Base-by-base conservation (phyloP, 1,140 invertebrate genomes). In the Brachionus asplanchnoidis region DNA sequence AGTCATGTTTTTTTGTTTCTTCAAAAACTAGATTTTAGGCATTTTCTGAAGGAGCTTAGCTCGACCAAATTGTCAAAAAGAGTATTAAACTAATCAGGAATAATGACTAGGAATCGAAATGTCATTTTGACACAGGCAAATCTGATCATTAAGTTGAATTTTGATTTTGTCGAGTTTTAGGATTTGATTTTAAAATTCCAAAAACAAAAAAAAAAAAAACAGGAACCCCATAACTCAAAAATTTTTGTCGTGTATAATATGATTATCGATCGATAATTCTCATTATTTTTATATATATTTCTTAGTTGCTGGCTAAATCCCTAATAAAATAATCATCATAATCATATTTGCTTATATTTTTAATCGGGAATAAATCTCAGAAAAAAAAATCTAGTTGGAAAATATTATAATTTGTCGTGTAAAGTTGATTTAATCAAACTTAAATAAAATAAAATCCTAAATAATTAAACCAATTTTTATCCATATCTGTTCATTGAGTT, bases 291-390 rank as follows among this genome's bases (percentile, higher is more conserved):
- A 50, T 77, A 26, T 77, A 77, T 77, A 50, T 50, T 77, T 77
- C 20, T 73, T 40, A 36, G 68, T 73, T 73, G 68, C 42, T 73
- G 68, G 68, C 68, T 77, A 77, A 77, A 77, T 77, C 73, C 73
- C 32, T 77, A 77, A 77, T 77, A 77, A 77, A 77, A 77, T 77
- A 77, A 77, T 77, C 73, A 77, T 44, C 73, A 77, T 77, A 77
- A 77, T 77, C 73, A 77, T 77, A 32, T 77, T 77, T 77, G 46
- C 73, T 77, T 44, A 77, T 46, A 42, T 68, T 73, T 73, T 73
- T 17, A 73, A 42, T 73, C 40, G 32, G 68, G 40, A 73, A 73
- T 73, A 73, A 73, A 73, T 73, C 68, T 73, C 68, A 40, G 68
- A 73, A 42, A 9, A 44, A 17, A 42, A 17, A 42, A 5, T 42